phyloP scores from a whole-genome alignment of 1,140 invertebrate species.

The Drosophila trapezifrons region DNA sequence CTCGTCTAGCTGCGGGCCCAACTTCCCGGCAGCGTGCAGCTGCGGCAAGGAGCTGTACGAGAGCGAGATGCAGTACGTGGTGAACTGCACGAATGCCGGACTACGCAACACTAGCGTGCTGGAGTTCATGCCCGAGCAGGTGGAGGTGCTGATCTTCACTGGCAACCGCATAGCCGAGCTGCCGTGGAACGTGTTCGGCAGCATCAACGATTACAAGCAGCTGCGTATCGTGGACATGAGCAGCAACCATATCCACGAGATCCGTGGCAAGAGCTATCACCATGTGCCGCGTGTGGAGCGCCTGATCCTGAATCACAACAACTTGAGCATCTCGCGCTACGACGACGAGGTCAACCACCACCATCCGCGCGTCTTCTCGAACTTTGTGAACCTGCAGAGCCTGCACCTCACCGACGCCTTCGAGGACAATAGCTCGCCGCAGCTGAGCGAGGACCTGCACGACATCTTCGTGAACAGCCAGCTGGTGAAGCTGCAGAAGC shows the following conservation, averaged over 20 bases:
- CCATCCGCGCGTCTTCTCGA: slow-evolving; percentile 91
- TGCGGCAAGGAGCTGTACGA: slow-evolving; percentile 86
- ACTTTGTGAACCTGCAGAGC: slow-evolving; percentile 89
- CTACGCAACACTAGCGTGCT: slow-evolving; percentile 87
- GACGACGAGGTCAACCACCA: slow-evolving; percentile 86
- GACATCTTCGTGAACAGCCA: slow-evolving; percentile 90
- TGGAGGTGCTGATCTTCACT: slow-evolving; percentile 90
- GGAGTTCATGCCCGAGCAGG: slow-evolving; percentile 87
- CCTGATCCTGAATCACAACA: slow-evolving; percentile 91
- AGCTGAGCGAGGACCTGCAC: slow-evolving; percentile 88
- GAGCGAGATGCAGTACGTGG: slow-evolving; percentile 86
- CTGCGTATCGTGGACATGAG: slow-evolving; percentile 91
- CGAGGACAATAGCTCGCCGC: slow-evolving; percentile 87
- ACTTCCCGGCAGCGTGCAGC: slow-evolving; percentile 85
- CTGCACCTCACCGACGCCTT: slow-evolving; percentile 92
- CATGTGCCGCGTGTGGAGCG: slow-evolving; percentile 89
- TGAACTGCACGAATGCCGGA: slow-evolving; percentile 89
- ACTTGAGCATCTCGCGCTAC: slow-evolving; percentile 87
- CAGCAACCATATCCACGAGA: slow-evolving; percentile 90
- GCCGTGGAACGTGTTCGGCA: slow-evolving; percentile 90
- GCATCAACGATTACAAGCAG: slow-evolving; percentile 86
- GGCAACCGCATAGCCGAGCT: slow-evolving; percentile 88
- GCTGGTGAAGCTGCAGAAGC: slow-evolving; percentile 88
- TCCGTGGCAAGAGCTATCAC: slow-evolving; percentile 91
- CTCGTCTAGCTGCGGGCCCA: slow-evolving; percentile 83